Conservation (phyloP, 2,113 vertebrate species). For the Circaetus cinerascens region DNA sequence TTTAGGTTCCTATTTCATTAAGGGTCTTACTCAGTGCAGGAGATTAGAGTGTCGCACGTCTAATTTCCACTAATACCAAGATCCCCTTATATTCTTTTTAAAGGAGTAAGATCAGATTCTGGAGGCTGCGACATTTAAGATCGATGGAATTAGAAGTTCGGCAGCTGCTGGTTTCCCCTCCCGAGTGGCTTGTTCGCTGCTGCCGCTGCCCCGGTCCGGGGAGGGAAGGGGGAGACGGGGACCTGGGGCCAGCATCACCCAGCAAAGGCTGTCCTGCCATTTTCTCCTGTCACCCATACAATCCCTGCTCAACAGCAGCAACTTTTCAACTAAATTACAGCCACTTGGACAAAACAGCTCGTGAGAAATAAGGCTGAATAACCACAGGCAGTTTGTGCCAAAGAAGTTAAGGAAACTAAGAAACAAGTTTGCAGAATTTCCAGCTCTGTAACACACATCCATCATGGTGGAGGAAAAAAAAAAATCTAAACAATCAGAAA, state of each 20-base stretch:
- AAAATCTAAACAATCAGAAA: fast-evolving
- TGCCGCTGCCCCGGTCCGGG: fast-evolving
- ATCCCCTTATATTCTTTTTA: conserved; percentile 3
- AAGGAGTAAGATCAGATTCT: background rate
- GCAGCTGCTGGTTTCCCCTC: background rate
- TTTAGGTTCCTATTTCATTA: background rate
- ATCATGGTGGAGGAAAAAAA: fast-evolving
- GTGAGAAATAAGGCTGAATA: background rate
- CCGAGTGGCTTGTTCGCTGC: fast-evolving
- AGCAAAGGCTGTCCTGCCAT: background rate
- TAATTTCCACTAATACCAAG: conserved; percentile 26
- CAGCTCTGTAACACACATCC: background rate
- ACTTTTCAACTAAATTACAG: background rate
- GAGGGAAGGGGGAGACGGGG: background rate
- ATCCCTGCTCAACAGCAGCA: background rate
- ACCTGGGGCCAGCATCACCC: background rate
- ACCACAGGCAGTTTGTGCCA: background rate
- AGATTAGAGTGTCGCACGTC: background rate
- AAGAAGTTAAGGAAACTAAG: background rate
- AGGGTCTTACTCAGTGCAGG: background rate
- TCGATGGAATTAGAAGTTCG: background rate
- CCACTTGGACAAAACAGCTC: fast-evolving
- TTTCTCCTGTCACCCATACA: background rate
- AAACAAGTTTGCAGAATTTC: background rate
- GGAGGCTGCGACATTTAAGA: background rate